A percentile compares a stretch with the other conserved stretches of the same genome.
Evolutionary conservation across 2,888 invertebrate genomes (phyloP).

Genomic region (Eudemis profundana): DNA sequence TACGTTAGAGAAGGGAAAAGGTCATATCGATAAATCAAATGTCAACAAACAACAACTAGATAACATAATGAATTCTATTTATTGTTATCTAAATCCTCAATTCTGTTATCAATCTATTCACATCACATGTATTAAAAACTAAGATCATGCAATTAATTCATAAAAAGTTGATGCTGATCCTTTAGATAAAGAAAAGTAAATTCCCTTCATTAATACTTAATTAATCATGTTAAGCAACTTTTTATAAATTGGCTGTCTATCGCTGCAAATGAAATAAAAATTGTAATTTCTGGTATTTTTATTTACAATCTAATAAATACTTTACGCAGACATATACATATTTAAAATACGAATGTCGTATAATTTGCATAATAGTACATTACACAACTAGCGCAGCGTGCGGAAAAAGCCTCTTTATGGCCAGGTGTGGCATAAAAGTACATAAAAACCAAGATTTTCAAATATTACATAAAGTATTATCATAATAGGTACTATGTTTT

Average conservation of each 20-base stretch:
- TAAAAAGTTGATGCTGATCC: neutral
- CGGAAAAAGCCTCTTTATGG: too few species aligned
- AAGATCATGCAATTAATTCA: neutral
- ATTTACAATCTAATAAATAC: too few species aligned
- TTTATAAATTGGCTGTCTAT: too few species aligned
- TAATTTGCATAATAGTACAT: too few species aligned
- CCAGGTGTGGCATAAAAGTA: too few species aligned
- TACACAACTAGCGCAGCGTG: too few species aligned
- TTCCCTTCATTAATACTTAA: too few species aligned
- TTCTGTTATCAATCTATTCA: conserved; percentile 19
- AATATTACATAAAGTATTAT: neutral
- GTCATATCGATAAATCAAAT: conserved; percentile 46
- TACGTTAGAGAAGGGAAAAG: conserved; percentile 45
- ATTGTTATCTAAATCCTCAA: conserved; percentile 17
- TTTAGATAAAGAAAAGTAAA: neutral
- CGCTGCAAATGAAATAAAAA: too few species aligned
- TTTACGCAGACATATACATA: too few species aligned
- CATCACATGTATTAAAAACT: conserved; percentile 7
- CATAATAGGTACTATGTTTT: too few species aligned
- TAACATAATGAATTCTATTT: conserved; percentile 6
- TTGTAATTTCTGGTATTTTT: too few species aligned
- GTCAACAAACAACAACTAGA: conserved; percentile 38
- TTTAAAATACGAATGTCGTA: neutral
- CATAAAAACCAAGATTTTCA: neutral
- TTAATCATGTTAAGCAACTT: too few species aligned